phyloP scores from a whole-genome alignment of 2,797 vertebrate genomes.

The Microctenopoma stevenorrisi region DNA sequence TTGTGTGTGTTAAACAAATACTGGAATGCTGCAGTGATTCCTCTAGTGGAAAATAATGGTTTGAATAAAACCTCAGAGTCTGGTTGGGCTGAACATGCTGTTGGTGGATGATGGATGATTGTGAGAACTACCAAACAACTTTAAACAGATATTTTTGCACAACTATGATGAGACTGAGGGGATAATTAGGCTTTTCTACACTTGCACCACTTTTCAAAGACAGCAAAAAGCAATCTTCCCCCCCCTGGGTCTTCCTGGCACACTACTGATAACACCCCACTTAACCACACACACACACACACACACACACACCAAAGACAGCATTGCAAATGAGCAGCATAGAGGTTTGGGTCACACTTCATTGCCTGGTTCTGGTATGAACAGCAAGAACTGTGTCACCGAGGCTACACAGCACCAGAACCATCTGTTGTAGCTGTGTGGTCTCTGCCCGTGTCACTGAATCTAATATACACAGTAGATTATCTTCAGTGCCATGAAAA shows the following conservation, averaged over 20 bases:
- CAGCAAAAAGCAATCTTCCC: conserved; percentile 28
- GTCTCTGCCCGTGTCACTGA: background rate
- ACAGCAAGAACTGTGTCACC: background rate
- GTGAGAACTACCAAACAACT: conserved; percentile 16
- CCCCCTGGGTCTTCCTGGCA: conserved; percentile 47
- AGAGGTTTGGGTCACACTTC: conserved; percentile 30
- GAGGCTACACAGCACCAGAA: background rate
- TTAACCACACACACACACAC: conserved; percentile 16
- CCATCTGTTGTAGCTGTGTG: background rate
- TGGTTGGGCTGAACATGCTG: conserved; percentile 5
- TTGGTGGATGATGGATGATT: conserved; percentile 20
- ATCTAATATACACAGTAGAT: background rate
- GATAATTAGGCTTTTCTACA: conserved; percentile 51
- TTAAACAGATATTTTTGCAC: conserved; percentile 11
- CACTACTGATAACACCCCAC: conserved; percentile 43
- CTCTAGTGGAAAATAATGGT: conserved; percentile 21
- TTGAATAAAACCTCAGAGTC: conserved; percentile 33
- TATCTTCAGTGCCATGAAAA: background rate
- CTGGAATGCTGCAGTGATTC: background rate
- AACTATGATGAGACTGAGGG: conserved; percentile 44
- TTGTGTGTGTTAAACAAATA: background rate
- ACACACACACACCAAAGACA: conserved; percentile 12
- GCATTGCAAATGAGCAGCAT: conserved; percentile 15
- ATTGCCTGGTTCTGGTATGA: conserved; percentile 18
- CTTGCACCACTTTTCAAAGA: conserved; percentile 51